These are phyloP conservation scores for Paratilapia polleni DNA, from an alignment of 2,113 vertebrate species.

Conservation along the genomic window DNA sequence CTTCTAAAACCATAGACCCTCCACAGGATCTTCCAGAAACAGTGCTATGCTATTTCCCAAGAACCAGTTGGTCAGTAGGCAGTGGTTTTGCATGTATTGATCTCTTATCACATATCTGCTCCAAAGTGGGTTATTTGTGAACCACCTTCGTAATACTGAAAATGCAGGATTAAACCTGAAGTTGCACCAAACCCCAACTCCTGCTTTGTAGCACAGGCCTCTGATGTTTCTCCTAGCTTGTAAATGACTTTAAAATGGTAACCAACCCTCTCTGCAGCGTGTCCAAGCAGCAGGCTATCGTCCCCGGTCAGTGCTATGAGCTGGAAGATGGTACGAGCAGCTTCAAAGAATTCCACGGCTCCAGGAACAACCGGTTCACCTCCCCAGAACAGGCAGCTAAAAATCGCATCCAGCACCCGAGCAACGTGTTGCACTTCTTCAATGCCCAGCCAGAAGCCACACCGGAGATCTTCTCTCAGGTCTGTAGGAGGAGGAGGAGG, in stretches of 20 bases:
- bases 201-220: no score
- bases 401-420: slow-evolving; percentile 96
- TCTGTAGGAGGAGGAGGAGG: slow-evolving; percentile 38
- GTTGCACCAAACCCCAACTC: no score
- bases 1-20: no score
- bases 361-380: slow-evolving; percentile 93
- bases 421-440: slow-evolving; percentile 95
- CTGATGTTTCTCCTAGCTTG: neutral
- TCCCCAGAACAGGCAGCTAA: slow-evolving; percentile 94
- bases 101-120: no score
- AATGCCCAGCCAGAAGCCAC: slow-evolving; percentile 92
- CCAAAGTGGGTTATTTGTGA: no score
- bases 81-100: no score
- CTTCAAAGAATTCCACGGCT: slow-evolving; percentile 94
- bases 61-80: no score
- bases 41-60: no score
- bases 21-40: no score
- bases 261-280: slow-evolving; percentile 75
- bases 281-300: slow-evolving; percentile 94
- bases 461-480: slow-evolving; percentile 89
- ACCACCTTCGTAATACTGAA: no score
- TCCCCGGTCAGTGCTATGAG: slow-evolving; percentile 92
- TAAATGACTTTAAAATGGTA: neutral
- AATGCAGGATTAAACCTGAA: no score
- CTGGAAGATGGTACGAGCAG: slow-evolving; percentile 91